Base-by-base conservation (phyloP, 1,140 invertebrate species). In the Pogonomyrmex barbatus region DNA sequence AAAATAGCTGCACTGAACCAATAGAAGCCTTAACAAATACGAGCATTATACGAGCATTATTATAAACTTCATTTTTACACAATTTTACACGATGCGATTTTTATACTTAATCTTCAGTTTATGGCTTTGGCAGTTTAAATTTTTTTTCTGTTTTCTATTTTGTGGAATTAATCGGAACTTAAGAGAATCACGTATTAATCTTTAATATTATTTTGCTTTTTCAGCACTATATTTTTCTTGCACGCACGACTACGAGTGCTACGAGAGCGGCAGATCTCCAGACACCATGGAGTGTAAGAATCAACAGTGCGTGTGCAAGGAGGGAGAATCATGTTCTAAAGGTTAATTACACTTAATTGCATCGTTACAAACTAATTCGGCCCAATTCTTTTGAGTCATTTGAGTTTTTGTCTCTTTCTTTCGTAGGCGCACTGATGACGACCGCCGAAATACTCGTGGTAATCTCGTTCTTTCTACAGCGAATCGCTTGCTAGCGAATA, bases 271-370 rank as follows among this genome's bases (percentile, higher is more conserved):
- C 3, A 24, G 60, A 1, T 14, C 24, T 14, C 10, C 17, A 4
- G 58, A 83, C 9, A 47, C n/a, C 30, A 68, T 91, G 33, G 58
- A 77, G 52, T 92, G 91, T 60, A 83, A 54, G 62, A 81, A 85
- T 24, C 14, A 63, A 10, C 52, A 85, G 58, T 92, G 91, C 56
- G 62, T 85, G 54, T 92, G 90, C 30, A 87, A 73, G 14, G 63
- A 85, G 24, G 90, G 85, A 45, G 63, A 88, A 6, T 2, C 6
- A 12, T 92, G 86, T 63, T 83, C 47, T 50, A 88, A 82, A 89
- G 90, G 90, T 92, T 85, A 91, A 89, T 79, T 62, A 39, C 10
- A 8, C 12, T 85, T 82, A 85, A 79, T 83, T 65, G 42, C 24
- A 33, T 17, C 63, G 62, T 71, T 14, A 63, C 75, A 10, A 85